phyloP scores from a whole-genome alignment of 2,113 vertebrate species.

The Diadophis punctatus region DNA sequence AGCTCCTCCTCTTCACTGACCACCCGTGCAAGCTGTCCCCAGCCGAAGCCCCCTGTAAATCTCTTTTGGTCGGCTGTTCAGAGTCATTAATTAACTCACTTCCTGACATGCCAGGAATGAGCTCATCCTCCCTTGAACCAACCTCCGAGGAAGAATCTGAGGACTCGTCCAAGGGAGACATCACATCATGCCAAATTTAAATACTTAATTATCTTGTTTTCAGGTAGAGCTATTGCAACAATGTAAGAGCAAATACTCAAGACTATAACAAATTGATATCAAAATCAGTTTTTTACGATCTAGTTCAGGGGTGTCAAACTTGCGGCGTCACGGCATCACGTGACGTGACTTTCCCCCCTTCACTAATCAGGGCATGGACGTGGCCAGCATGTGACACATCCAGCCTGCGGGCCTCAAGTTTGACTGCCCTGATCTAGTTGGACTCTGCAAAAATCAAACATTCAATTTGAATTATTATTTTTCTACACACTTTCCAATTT shows the following conservation, averaged over 20 bases:
- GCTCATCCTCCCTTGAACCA: background rate
- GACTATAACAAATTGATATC: background rate
- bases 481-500: background rate
- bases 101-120: background rate
- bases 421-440: no score
- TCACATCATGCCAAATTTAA: background rate
- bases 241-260: background rate
- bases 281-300: background rate
- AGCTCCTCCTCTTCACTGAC: no score
- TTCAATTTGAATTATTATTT: background rate
- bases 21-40: no score
- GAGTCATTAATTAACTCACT: background rate
- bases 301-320: no score
- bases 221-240: background rate
- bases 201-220: background rate
- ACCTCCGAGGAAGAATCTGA: background rate
- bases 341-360: no score
- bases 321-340: no score
- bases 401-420: no score
- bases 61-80: background rate
- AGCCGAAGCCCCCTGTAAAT: no score
- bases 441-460: background rate
- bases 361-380: no score
- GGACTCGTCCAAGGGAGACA: no score
- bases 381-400: no score